Evolutionary conservation across 2,113 vertebrate genomes (phyloP).

Genomic region (Uria aalge): DNA sequence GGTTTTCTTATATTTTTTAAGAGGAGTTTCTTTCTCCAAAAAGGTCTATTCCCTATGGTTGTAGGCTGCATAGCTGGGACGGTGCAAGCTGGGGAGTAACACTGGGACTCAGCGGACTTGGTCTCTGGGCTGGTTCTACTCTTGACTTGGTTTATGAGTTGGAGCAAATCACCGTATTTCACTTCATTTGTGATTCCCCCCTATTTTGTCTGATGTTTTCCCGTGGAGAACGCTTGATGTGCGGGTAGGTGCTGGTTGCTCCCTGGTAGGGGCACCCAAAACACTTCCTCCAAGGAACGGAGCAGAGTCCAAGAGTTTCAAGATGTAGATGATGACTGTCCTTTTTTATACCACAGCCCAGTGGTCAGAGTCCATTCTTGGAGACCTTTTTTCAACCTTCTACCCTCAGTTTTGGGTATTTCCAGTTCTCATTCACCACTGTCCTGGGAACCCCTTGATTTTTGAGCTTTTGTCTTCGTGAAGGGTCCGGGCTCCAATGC

Average conservation of each 20-base stretch:
- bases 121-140: background rate
- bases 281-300: background rate
- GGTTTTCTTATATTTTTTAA: background rate
- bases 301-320: background rate
- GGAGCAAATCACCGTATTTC: background rate
- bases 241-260: background rate
- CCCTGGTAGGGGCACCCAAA: background rate
- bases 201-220: background rate
- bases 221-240: background rate
- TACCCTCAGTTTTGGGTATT: background rate
- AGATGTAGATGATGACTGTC: no score
- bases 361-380: background rate
- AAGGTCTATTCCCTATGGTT: background rate
- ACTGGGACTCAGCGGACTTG: background rate
- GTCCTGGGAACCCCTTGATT: background rate
- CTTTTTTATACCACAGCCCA: background rate
- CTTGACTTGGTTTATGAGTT: background rate
- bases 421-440: background rate
- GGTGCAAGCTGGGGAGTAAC: background rate
- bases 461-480: background rate
- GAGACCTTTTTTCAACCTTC: background rate
- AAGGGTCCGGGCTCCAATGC: fast-evolving
- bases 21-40: background rate
- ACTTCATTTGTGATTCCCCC: background rate
- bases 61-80: background rate